Evolutionary conservation across 2,888 invertebrate species (phyloP).

Genomic region (Agapetus fuscipes): DNA sequence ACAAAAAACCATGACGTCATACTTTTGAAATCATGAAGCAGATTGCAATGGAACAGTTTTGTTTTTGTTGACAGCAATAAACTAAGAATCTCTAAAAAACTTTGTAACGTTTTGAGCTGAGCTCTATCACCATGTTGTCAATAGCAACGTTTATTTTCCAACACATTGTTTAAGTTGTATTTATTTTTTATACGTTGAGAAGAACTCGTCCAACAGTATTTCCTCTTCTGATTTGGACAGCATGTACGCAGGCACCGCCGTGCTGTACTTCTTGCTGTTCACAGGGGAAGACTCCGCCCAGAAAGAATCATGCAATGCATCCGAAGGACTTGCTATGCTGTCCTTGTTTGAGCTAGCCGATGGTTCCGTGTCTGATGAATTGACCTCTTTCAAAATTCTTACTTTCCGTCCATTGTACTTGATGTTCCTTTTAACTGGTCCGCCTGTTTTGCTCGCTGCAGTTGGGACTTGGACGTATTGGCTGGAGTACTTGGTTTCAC

Average conservation of each 20-base stretch:
- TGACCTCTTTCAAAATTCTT: constrained; percentile 29
- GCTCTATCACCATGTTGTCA: no score
- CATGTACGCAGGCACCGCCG: constrained; percentile 60
- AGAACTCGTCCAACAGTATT: constrained; percentile 50
- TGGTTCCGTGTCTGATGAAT: constrained; percentile 20
- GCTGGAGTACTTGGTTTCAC: no score
- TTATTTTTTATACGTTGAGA: constrained; percentile 2
- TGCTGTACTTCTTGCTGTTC: constrained; percentile 53
- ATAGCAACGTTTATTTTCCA: no score
- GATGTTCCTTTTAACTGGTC: constrained; percentile 31
- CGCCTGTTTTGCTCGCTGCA: constrained; percentile 13
- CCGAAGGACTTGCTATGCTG: constrained; percentile 39
- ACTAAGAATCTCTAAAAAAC: no score
- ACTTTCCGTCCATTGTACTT: constrained; percentile 27
- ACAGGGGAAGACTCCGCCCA: constrained; percentile 57
- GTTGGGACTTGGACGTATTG: constrained; percentile 7
- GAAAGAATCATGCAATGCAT: constrained; percentile 46
- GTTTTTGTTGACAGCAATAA: no score
- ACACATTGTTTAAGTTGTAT: background rate
- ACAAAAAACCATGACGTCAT: no score
- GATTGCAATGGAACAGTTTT: no score
- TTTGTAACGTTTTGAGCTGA: no score
- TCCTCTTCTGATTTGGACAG: constrained; percentile 57
- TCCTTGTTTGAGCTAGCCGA: constrained; percentile 10
- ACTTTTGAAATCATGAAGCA: no score